Conservation (phyloP, 2,113 vertebrate species). For the Ctenodactylus gundi region DNA sequence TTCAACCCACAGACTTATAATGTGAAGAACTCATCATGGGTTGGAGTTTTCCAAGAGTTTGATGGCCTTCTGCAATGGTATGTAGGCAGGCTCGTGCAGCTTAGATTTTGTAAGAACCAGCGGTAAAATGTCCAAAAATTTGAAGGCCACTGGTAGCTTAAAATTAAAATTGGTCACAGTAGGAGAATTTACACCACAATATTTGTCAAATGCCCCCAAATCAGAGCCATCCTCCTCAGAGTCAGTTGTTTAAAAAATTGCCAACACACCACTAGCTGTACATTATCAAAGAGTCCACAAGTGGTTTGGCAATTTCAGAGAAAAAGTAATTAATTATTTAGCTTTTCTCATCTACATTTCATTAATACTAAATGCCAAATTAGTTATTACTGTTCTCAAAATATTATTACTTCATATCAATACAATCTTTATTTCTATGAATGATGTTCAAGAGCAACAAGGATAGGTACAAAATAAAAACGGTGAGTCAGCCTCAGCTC, state of each 20-base stretch:
- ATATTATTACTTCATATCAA: constrained; percentile 40
- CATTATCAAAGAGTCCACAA: not conserved
- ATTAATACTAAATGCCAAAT: not conserved
- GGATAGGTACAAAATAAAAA: constrained; percentile 1
- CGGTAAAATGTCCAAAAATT: not conserved
- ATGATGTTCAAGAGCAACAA: constrained; percentile 18
- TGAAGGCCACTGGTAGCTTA: not conserved
- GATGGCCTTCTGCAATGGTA: not conserved
- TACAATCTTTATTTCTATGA: constrained; percentile 39
- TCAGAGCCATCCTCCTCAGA: not conserved
- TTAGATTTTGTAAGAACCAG: not conserved
- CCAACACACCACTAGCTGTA: not conserved
- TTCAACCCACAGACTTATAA: not conserved
- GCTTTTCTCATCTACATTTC: not conserved
- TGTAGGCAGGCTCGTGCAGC: not conserved
- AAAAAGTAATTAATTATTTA: constrained; percentile 19
- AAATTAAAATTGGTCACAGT: not conserved
- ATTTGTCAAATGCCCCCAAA: constrained; percentile 3
- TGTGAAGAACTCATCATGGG: too few species aligned
- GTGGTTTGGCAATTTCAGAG: not conserved
- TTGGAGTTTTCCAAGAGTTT: not conserved
- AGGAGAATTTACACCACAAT: not conserved
- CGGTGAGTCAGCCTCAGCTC: not conserved
- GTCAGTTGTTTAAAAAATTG: not conserved
- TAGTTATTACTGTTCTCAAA: not conserved